Base-by-base conservation (phyloP, 64 coral and sea anemone species). In the Exaiptasia diaphana region DNA sequence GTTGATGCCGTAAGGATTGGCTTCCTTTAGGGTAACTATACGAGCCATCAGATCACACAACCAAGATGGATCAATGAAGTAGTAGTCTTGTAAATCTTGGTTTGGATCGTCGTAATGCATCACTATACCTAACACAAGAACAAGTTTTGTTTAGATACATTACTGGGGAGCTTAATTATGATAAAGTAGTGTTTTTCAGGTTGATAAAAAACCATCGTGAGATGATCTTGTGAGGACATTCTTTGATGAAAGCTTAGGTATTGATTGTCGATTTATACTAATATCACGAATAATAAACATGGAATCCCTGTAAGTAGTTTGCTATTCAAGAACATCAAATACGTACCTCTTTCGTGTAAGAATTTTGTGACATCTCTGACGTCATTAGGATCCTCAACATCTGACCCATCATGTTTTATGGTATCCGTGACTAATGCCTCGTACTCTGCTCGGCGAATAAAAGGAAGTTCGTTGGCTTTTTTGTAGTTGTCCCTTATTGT, bases 81-180 rank as follows among this genome's bases (percentile, higher is more conserved):
- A 97, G 41, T 87, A 78, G 50, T 97, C 94, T 41, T 87, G 90
- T 42, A 97, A 85, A 20, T 91, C 94, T 72, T 97, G 85, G 50
- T 97, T 97, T 28, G 94, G 94, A 39, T 97, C 94, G 18, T 88
- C 80, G 44, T 92, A 97, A 67, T 97, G 94, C 85, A 97, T 92
- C 10, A 97, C 50, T 55, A 97, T 83, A 23, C 94, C 94, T 97
- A 48, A n/a, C 65, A 28, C 1, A 60, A 34, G 36, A 82, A n/a
- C 10, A n/a, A 52, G n/a, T n/a, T n/a, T n/a, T n/a, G n/a, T n/a
- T n/a, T n/a, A n/a, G n/a, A n/a, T n/a, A n/a, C n/a, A n/a, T n/a
- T n/a, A n/a, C n/a, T n/a, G n/a, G n/a, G n/a, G n/a, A n/a, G n/a
- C n/a, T n/a, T n/a, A n/a, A n/a, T n/a, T n/a, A n/a, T n/a, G n/a